phyloP scores from a whole-genome alignment of 2,797 vertebrate species.

The Rachycentron canadum region DNA sequence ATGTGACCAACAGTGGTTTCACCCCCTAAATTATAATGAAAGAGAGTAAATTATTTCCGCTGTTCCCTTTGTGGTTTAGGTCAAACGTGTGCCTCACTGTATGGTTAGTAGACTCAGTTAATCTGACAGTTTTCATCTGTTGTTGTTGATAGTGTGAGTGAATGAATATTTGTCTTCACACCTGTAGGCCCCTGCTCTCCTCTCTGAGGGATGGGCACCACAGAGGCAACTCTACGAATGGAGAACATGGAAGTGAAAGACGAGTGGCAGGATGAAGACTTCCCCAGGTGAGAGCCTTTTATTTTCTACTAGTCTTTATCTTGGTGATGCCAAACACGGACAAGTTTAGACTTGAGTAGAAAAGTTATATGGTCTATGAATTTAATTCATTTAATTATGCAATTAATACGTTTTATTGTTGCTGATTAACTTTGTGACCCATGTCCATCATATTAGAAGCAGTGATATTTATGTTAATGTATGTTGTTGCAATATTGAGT shows the following conservation, averaged over 20 bases:
- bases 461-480: not conserved
- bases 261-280: slow-evolving; percentile 95
- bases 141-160: slow-evolving; percentile 19
- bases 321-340: not conserved
- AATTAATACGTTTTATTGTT: slow-evolving; percentile 1
- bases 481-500: not conserved
- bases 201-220: slow-evolving; percentile 88
- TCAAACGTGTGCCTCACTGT: slow-evolving; percentile 9
- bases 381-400: slow-evolving; percentile 1
- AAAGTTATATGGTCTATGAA: not conserved
- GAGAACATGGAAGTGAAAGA: slow-evolving; percentile 93
- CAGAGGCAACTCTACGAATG: slow-evolving; percentile 92
- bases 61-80: not conserved
- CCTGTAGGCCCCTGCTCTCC: slow-evolving; percentile 59
- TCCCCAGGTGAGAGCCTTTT: slow-evolving; percentile 88
- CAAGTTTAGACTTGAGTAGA: not conserved
- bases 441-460: slow-evolving; percentile 4
- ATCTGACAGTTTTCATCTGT: slow-evolving; percentile 12
- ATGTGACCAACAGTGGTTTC: slow-evolving; percentile 63
- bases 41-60: slow-evolving; percentile 26
- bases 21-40: slow-evolving; percentile 39
- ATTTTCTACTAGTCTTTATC: not conserved
- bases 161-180: slow-evolving; percentile 6
- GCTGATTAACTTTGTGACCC: not conserved
- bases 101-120: not conserved